Conservation (phyloP, 92 coral and sea anemone species). For the Hydrozoanthus gracilis region DNA sequence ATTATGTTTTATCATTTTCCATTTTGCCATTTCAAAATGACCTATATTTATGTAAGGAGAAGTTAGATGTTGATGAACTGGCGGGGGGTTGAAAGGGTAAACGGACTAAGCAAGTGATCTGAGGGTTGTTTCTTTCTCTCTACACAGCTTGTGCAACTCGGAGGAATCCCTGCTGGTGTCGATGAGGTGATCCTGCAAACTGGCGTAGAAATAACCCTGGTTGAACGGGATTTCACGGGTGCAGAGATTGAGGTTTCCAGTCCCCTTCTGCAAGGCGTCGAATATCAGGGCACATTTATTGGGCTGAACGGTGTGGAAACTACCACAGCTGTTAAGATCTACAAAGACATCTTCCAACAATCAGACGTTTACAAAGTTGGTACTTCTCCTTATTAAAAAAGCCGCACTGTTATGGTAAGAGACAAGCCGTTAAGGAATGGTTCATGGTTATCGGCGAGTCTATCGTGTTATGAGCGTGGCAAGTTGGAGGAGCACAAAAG, state of each 20-base stretch:
- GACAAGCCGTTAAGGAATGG: too few relatives aligned
- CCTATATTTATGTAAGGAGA: too few relatives aligned
- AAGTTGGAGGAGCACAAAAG: too few relatives aligned
- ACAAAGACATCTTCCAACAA: background rate
- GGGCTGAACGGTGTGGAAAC: conserved; percentile 4
- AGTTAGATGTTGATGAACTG: too few relatives aligned
- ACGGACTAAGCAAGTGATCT: background rate
- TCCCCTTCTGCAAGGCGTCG: background rate
- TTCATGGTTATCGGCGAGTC: too few relatives aligned
- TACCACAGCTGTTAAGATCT: conserved; percentile 15
- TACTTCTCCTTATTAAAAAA: too few relatives aligned
- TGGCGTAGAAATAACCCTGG: conserved; percentile 14
- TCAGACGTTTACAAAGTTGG: background rate
- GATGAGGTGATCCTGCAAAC: background rate
- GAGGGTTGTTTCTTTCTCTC: too few relatives aligned
- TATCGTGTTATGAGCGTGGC: too few relatives aligned
- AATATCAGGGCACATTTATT: background rate
- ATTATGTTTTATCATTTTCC: too few relatives aligned
- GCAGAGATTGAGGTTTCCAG: background rate
- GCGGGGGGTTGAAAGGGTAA: too few relatives aligned
- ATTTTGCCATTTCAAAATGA: too few relatives aligned
- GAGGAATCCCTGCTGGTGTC: conserved; percentile 2
- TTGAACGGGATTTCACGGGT: background rate
- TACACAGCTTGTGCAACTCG: background rate
- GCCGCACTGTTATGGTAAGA: too few relatives aligned